Evolutionary conservation across 1,140 invertebrate genomes (phyloP).

Genomic region (Musca domestica): DNA sequence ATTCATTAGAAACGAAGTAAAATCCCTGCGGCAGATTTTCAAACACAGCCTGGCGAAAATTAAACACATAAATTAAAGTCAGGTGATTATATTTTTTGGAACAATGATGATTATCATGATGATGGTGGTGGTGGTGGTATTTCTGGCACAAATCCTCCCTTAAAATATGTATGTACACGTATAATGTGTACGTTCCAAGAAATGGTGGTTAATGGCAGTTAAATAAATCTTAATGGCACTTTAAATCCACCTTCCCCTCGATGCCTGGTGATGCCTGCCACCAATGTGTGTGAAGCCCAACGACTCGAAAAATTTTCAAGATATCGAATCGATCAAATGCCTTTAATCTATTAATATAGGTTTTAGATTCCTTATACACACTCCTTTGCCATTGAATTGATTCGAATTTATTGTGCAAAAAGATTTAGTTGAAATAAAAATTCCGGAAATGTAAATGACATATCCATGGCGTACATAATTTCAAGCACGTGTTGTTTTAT

Average conservation of each 20-base stretch:
- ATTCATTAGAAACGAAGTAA: too few relatives aligned
- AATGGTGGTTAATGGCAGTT: constrained; percentile 12
- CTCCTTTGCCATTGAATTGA: too few relatives aligned
- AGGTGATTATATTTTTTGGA: constrained; percentile 6
- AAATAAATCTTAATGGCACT: constrained; percentile 15
- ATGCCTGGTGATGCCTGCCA: not conserved
- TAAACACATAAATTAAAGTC: constrained; percentile 1
- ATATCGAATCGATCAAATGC: not conserved
- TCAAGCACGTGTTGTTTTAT: constrained; percentile 1
- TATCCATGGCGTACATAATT: constrained; percentile 4
- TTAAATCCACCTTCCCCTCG: constrained; percentile 9
- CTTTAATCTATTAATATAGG: not conserved
- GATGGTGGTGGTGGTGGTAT: not conserved
- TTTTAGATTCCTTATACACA: not conserved
- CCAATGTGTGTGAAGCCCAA: not conserved
- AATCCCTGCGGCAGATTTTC: too few relatives aligned
- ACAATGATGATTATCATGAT: too few relatives aligned
- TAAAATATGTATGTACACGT: not conserved
- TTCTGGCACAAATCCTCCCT: not conserved
- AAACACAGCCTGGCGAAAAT: too few relatives aligned
- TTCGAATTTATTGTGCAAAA: not conserved
- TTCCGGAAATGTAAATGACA: not conserved
- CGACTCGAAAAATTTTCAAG: too few relatives aligned
- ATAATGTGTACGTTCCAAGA: not conserved
- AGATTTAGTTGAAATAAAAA: not conserved